Conservation (phyloP, 1,140 invertebrate species). For the Coptotermes formosanus region DNA sequence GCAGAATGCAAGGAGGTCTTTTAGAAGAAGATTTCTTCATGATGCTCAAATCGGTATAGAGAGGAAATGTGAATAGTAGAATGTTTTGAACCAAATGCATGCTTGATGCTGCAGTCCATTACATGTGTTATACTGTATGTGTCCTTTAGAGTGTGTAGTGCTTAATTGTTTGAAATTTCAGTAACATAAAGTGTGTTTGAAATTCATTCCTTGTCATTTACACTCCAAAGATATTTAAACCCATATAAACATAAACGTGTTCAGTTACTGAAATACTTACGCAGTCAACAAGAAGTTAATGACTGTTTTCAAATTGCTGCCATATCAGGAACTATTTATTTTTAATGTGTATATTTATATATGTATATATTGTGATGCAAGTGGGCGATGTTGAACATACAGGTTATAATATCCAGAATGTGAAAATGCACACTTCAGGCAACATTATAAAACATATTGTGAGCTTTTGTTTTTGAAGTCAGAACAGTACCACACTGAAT, state of each 20-base stretch:
- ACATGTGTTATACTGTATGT: neutral
- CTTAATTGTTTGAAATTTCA: neutral
- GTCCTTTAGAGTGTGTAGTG: neutral
- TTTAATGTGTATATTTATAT: neutral
- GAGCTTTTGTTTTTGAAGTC: too few relatives aligned
- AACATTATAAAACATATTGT: neutral
- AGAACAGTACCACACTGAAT: too few relatives aligned
- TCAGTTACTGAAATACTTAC: neutral
- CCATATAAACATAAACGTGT: neutral
- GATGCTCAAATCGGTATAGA: neutral
- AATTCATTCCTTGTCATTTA: neutral
- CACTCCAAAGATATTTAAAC: slow-evolving; percentile 3
- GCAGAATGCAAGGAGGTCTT: neutral
- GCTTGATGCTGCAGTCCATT: neutral
- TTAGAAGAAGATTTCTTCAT: neutral
- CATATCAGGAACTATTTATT: slow-evolving; percentile 10
- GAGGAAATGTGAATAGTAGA: neutral
- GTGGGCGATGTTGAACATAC: neutral
- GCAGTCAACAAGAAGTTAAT: neutral
- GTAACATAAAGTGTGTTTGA: too few relatives aligned
- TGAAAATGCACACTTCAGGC: neutral
- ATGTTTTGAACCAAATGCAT: neutral
- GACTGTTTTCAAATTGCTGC: neutral
- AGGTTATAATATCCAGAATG: neutral
- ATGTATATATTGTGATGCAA: neutral